Evolutionary conservation across 2,888 invertebrate genomes (phyloP), one percentile per base, ranked within the genome.

Genomic region (Oscheius sp.): DNA sequence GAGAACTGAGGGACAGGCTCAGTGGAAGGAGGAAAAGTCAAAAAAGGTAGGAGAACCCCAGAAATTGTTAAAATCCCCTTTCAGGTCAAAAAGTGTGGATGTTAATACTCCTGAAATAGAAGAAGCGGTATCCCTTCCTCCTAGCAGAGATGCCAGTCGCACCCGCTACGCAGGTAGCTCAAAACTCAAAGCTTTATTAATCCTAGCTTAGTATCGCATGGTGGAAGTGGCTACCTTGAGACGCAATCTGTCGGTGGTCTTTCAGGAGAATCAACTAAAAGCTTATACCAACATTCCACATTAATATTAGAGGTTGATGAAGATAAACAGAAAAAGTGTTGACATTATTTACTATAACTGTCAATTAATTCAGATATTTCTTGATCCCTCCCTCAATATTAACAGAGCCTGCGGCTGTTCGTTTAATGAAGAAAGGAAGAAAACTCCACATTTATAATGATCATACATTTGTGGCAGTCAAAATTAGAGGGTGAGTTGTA

Each of bases 401-500:
- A 27, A 73, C 74, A 23, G 81, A 85, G 69, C 80, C 85, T 18
- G 82, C 79, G 1, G 84, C 84, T 1, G 74, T 77, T 45, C 77
- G 84, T 29, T 64, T 88, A 61, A 83, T 88, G 86, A 77, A 80
- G 72, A 78, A 80, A 55, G 88, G 88, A 29, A 87, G 86, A 75
- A 88, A 88, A 72, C 80, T 88, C 59, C 88, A 88, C 73, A 82
- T 88, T 63, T 86, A 84, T 80, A 88, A 88, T 75, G 86, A 85
- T 52, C 88, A 88, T 77, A 87, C 87, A 13, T 88, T 88, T 74
- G 88, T 88, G 12, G 88, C 88, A 3, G 87, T 87, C 16, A 87
- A 87, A 78, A 79, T 87, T 35, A 79, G 80, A 74, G 84, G 87
- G 88, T 88, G 66, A 76, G 70, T 46, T n/a, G n/a, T n/a, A n/a